Percentiles rank a stretch among this genome's conserved stretches.
These are phyloP conservation scores for Macrophya alboannulata DNA, from an alignment of 2,888 invertebrate genomes.

Conservation along the genomic window DNA sequence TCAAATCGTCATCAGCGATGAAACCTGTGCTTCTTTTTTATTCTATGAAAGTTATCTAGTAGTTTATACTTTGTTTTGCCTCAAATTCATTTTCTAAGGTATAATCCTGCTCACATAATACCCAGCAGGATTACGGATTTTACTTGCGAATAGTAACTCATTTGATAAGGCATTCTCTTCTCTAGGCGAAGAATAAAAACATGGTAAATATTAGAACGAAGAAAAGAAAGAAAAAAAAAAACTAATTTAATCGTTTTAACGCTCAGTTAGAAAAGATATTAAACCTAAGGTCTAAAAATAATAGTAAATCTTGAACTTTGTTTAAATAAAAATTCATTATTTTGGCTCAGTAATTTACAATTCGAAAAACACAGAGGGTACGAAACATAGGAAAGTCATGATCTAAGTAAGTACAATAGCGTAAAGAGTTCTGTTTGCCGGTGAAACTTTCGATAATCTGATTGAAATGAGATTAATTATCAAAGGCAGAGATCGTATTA, in stretches of 20 bases:
- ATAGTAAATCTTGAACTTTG: neutral
- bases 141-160: conserved; percentile 48
- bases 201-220: neutral
- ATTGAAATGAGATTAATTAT: neutral
- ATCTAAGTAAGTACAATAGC: conserved; percentile 54
- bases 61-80: neutral
- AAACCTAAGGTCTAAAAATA: conserved; percentile 16
- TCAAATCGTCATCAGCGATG: conserved; percentile 8
- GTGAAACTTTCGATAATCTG: neutral
- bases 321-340: neutral
- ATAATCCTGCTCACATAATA: neutral
- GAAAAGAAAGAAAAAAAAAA: neutral
- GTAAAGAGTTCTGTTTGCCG: conserved; percentile 4
- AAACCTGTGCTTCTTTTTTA: neutral
- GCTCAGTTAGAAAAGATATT: neutral
- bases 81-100: neutral
- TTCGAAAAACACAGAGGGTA: conserved; percentile 23
- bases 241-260: neutral
- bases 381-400: conserved; percentile 50
- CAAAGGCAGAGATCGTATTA: conserved; percentile 15
- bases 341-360: conserved; percentile 29
- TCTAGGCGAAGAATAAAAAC: neutral
- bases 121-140: neutral
- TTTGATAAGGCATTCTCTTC: conserved; percentile 42
- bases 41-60: conserved; percentile 35